Base-by-base conservation (phyloP, 2,888 invertebrate species). In the Harpalus rubripes region DNA sequence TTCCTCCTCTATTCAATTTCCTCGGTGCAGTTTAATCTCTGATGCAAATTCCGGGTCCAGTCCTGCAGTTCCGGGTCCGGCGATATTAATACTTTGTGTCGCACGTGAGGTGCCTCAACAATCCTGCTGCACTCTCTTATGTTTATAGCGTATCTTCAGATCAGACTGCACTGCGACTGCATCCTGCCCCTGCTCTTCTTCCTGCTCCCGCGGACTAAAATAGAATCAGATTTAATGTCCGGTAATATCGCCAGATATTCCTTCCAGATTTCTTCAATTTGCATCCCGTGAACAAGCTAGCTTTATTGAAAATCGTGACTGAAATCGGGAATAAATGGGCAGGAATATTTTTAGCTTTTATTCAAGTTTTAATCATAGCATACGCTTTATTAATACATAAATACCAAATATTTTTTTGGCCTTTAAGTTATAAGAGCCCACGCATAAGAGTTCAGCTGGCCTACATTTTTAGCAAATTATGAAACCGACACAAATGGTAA, bases 71-170 rank as follows among this genome's bases (percentile, higher is more conserved):
- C 81, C 56, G 15, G 22, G 41, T 16, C 39, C 56, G 58, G 32
- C 41, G 65, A 81, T 81, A 81, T 81, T 81, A 81, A 81, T 81
- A 81, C 81, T 81, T 81, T 81, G 81, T 81, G 32, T 44, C 32
- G 81, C 63, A 81, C 81, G 81, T 81, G 81, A 81, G 16, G 18
- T 22, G 81, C 16, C 44, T 81, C 15, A 7, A 41, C 65, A 81
- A 81, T 76, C 44, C 26, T 39, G 59, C 61, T 81, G 44, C 81
- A 80, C 59, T 80, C 61, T 63, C 81, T 80, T 81, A 65, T 81
- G 81, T 81, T 81, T 81, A 81, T 63, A 63, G 81, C 63, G 22
- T 81, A 81, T 81, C 81, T 81, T 81, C 44, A 81, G 63, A 63
- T 81, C 81, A 41, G 63, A 52, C 44, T 52, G 44, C 44, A 52